Percentiles rank a stretch among this genome's conserved stretches.
phyloP scores from a whole-genome alignment of 2,888 invertebrate species.

The Platycheirus rosarum region DNA sequence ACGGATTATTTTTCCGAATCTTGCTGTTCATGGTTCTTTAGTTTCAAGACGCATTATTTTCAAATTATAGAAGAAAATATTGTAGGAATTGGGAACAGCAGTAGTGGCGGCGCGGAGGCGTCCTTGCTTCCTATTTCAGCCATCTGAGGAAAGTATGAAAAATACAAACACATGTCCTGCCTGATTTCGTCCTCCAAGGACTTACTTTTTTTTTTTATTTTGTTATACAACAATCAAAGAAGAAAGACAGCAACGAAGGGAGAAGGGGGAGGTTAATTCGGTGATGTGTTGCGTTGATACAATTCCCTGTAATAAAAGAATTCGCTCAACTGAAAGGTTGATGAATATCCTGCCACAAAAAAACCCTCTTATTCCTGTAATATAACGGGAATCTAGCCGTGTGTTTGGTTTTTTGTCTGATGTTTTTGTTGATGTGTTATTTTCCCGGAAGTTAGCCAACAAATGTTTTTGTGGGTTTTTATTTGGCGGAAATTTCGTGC shows the following conservation, averaged over 20 bases:
- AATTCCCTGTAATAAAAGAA: slow-evolving; percentile 63
- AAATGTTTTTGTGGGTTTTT: slow-evolving; percentile 38
- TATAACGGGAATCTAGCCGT: slow-evolving; percentile 30
- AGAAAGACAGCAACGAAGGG: slow-evolving; percentile 19
- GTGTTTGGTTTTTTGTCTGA: slow-evolving; percentile 24
- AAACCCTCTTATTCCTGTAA: slow-evolving; percentile 2
- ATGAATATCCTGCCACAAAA: slow-evolving; percentile 56
- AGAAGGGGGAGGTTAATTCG: slow-evolving; percentile 32
- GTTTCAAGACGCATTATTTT: slow-evolving; percentile 67
- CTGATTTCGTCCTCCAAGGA: slow-evolving; percentile 49
- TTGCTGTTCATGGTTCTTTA: slow-evolving; percentile 23
- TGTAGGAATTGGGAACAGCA: slow-evolving; percentile 4
- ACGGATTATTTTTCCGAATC: slow-evolving; percentile 32
- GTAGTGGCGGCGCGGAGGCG: not conserved
- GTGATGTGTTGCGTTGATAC: slow-evolving; percentile 56
- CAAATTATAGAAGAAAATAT: slow-evolving; percentile 44
- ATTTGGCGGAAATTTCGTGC: slow-evolving; percentile 56
- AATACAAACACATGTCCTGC: slow-evolving; percentile 72
- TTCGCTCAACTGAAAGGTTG: slow-evolving; percentile 67
- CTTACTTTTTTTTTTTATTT: slow-evolving; percentile 64
- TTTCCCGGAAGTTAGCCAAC: slow-evolving; percentile 34
- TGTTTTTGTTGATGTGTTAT: not conserved
- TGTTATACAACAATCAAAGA: slow-evolving; percentile 59
- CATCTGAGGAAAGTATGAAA: slow-evolving; percentile 32
- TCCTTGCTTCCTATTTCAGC: not conserved